Percentiles rank a stretch among this genome's conserved stretches.
Evolutionary conservation across 23 tunicate species (phyloP).

Genomic region (Clavelina lepadiformis): DNA sequence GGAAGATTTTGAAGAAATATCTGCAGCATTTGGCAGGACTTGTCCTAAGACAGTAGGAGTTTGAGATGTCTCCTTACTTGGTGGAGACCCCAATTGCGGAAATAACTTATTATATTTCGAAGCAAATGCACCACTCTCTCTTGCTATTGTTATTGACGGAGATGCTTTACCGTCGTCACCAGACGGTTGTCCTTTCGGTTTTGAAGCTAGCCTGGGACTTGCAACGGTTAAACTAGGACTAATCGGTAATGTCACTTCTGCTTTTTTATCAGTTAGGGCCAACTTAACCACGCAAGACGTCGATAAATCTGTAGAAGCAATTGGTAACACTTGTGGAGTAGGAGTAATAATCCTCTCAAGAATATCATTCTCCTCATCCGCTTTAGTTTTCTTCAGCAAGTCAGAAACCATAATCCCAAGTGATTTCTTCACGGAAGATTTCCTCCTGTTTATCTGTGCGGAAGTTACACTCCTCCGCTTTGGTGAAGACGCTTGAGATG

Average conservation of each 20-base stretch:
- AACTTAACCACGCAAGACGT: neutral
- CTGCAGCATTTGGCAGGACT: neutral
- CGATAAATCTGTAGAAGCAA: neutral
- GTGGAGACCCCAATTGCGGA: conserved; percentile 10
- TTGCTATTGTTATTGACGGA: too few relatives aligned
- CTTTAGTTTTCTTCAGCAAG: neutral
- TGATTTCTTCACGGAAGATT: neutral
- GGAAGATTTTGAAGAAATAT: neutral
- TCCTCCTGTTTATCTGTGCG: conserved; percentile 1
- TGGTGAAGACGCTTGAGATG: conserved; percentile 2
- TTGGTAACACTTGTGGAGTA: neutral
- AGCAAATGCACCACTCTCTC: conserved; percentile 1
- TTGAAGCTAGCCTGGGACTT: neutral
- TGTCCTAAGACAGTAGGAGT: neutral
- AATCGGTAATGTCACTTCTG: too few relatives aligned
- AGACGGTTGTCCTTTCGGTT: neutral
- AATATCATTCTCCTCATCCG: conserved; percentile 22
- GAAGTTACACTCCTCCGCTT: too few relatives aligned
- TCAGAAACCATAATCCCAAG: conserved; percentile 47
- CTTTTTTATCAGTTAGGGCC: neutral
- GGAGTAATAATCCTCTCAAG: conserved; percentile 14
- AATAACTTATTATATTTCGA: conserved; percentile 7
- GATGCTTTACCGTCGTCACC: neutral
- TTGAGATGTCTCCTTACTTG: neutral
- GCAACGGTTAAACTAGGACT: too few relatives aligned